Evolutionary conservation across 2,888 invertebrate species (phyloP), one percentile per base, ranked within the genome.

Genomic region (Asteroscopus sphinx): DNA sequence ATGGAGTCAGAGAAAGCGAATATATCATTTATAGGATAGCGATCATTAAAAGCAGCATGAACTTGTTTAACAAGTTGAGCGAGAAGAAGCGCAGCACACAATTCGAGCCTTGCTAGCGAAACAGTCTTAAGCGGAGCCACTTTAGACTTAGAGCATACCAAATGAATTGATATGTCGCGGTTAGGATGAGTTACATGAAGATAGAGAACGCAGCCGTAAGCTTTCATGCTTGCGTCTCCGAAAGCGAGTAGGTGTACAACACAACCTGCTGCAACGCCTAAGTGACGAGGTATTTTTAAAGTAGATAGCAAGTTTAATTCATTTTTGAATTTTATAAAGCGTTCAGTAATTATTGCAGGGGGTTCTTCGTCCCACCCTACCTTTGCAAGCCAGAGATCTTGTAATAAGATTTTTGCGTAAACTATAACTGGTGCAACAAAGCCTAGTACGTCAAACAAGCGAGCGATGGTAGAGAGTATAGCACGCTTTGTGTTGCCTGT

Each of bases 1-100:
- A 33, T 36, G 2, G 46, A 46, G 12, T 46, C 46, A n/a, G 25
- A 13, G 25, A 26, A 46, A 13, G 46, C 46, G 26, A 26, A 36
- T 9, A 36, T 36, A n/a, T n/a, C n/a, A n/a, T n/a, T n/a, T n/a
- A n/a, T n/a, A n/a, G n/a, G n/a, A n/a, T n/a, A n/a, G n/a, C n/a
- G n/a, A n/a, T n/a, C n/a, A 11, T 30, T n/a, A 17, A 28, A 40
- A n/a, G 15, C n/a, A 1, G 26, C 12, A n/a, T 26, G 7, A 4
- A 49, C 12, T 15, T 32, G 30, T n/a, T 32, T 11, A 9, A 32
- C 30, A 3, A n/a, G 11, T 32, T 32, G 7, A 11, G n/a, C n/a
- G 2, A 32, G n/a, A n/a, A 32, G n/a, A 1, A 32, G 3, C 11
- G 30, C 11, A 1, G n/a, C 30, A 32, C 30, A 32, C 3, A 32